phyloP scores from a whole-genome alignment of 2,888 invertebrate species.

The Chrysolina haemoptera region DNA sequence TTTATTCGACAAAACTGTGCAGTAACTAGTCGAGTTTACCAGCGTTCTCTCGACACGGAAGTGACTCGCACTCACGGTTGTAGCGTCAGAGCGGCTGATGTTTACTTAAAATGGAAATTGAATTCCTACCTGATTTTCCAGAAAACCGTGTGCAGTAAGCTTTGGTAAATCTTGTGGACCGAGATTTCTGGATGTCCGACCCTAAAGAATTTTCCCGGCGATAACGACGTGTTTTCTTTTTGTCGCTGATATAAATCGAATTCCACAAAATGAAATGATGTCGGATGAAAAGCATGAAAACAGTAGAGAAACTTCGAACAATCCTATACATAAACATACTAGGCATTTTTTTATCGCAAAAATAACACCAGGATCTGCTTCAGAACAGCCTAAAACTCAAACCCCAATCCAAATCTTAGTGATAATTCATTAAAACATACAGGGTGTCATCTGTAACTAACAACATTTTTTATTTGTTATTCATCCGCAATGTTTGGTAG shows the following conservation, averaged over 20 bases:
- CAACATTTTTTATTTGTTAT: no score
- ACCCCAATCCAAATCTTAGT: no score
- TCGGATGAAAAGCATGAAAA: no score
- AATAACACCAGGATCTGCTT: no score
- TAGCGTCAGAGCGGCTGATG: slow-evolving; percentile 22
- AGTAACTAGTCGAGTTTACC: background rate
- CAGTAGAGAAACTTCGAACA: no score
- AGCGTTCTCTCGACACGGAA: background rate
- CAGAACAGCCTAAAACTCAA: no score
- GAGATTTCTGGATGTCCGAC: slow-evolving; percentile 12
- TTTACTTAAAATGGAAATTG: slow-evolving; percentile 67
- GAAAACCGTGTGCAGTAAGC: slow-evolving; percentile 35
- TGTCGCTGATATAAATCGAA: background rate
- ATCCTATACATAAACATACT: no score
- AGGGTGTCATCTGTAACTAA: no score
- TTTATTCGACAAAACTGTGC: background rate
- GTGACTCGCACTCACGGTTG: background rate
- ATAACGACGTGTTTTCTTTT: slow-evolving; percentile 3
- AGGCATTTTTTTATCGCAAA: no score
- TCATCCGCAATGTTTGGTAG: no score
- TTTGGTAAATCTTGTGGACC: slow-evolving; percentile 27
- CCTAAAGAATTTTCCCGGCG: slow-evolving; percentile 6
- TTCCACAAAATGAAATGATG: no score
- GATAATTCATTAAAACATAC: no score
- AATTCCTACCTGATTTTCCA: slow-evolving; percentile 55